These are phyloP conservation scores for Lithophane socia DNA, from an alignment of 2,888 invertebrate genomes.

Conservation along the genomic window DNA sequence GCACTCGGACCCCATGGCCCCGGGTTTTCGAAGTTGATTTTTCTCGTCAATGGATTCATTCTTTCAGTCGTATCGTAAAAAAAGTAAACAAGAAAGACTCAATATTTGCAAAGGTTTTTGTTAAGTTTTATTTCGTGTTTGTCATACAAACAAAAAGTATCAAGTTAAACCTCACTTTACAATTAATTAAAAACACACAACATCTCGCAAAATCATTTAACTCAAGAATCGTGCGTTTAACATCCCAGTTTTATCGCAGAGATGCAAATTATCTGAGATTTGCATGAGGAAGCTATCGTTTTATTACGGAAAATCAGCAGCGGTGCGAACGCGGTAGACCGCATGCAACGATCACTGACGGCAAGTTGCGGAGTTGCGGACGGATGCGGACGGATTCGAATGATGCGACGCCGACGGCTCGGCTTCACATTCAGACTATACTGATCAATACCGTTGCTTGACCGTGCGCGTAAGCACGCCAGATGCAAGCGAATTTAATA, in stretches of 20 bases:
- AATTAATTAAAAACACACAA: neutral
- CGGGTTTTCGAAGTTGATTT: too few relatives aligned
- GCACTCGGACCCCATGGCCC: too few relatives aligned
- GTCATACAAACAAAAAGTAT: neutral
- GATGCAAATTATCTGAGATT: constrained; percentile 35
- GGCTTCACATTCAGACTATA: constrained; percentile 61
- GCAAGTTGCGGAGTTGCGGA: constrained; percentile 18
- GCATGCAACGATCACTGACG: constrained; percentile 37
- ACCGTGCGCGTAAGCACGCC: constrained; percentile 62
- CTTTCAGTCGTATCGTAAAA: neutral
- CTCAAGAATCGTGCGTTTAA: constrained; percentile 16
- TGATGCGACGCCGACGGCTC: constrained; percentile 27
- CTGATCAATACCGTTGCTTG: constrained; percentile 69
- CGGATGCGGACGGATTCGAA: neutral
- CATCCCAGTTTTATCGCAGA: constrained; percentile 33
- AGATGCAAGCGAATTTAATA: constrained; percentile 34
- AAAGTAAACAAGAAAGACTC: neutral
- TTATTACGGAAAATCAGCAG: constrained; percentile 53
- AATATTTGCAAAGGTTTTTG: neutral
- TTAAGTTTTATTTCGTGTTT: neutral
- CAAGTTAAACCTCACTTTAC: neutral
- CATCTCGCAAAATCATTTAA: neutral
- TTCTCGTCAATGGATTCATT: neutral
- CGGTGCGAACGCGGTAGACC: constrained; percentile 43
- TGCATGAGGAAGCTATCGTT: constrained; percentile 52